Conservation (phyloP, 2,888 invertebrate genomes). For the Onchidella celtica region DNA sequence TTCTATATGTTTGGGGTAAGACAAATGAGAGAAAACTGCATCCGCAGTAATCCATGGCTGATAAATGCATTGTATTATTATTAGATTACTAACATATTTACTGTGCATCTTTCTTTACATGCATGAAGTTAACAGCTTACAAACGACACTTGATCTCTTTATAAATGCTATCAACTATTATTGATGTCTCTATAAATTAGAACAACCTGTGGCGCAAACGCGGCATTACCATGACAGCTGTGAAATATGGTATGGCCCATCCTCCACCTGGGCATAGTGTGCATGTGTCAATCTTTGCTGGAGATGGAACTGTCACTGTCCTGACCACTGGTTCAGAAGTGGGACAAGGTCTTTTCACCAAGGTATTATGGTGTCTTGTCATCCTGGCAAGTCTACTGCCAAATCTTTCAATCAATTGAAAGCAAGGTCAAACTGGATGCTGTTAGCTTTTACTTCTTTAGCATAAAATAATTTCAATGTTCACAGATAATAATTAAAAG, state of each 20-base stretch:
- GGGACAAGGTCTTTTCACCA: conserved; percentile 91
- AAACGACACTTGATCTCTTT: not conserved
- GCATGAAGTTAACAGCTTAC: not conserved
- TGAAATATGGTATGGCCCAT: conserved; percentile 84
- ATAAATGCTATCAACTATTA: not conserved
- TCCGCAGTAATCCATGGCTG: no score
- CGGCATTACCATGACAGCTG: conserved; percentile 84
- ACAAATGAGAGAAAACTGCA: no score
- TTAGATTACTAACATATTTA: no score
- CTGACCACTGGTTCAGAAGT: conserved; percentile 82
- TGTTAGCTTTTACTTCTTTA: not conserved
- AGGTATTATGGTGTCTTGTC: conserved; percentile 82
- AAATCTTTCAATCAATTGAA: no score
- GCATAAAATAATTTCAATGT: no score
- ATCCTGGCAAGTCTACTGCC: no score
- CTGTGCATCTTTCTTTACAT: not conserved
- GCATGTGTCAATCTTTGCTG: conserved; percentile 80
- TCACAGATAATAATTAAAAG: no score
- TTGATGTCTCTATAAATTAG: conserved; percentile 72
- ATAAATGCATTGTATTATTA: no score
- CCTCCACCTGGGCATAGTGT: conserved; percentile 51
- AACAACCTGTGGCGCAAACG: conserved; percentile 90
- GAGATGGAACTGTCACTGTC: conserved; percentile 83
- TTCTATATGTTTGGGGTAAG: no score
- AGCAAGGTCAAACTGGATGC: no score